These are phyloP conservation scores for Ennomos fuscantarius DNA, from an alignment of 2,888 invertebrate genomes.

Conservation along the genomic window DNA sequence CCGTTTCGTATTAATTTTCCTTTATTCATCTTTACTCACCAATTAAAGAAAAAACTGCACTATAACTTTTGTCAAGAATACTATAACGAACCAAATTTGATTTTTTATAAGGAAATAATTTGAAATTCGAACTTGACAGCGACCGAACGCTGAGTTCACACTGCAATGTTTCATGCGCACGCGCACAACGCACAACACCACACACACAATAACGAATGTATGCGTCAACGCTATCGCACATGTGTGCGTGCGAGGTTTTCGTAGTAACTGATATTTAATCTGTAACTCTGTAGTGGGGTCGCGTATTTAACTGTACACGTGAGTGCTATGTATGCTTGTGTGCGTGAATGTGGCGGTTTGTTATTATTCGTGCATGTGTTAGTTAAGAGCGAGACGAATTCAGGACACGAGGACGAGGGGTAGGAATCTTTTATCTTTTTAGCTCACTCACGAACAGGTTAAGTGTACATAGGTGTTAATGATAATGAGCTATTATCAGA, in stretches of 20 bases:
- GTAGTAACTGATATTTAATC: too few relatives aligned
- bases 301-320: slow-evolving; percentile 21
- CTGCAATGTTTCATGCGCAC: slow-evolving; percentile 32
- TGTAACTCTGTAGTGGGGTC: slow-evolving; percentile 10
- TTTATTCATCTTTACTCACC: slow-evolving; percentile 9
- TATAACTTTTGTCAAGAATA: slow-evolving; percentile 1
- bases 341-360: slow-evolving; percentile 30
- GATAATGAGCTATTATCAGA: too few relatives aligned
- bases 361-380: slow-evolving; percentile 35
- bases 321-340: slow-evolving; percentile 20
- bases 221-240: background rate
- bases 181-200: slow-evolving; percentile 6
- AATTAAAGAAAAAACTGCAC: background rate
- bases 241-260: slow-evolving; percentile 3
- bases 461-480: too few relatives aligned
- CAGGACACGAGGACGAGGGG: slow-evolving; percentile 1
- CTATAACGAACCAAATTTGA: background rate
- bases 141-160: slow-evolving; percentile 16
- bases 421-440: background rate
- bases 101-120: slow-evolving; percentile 15
- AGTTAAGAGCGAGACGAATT: slow-evolving; percentile 6
- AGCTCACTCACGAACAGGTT: too few relatives aligned
- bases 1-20: background rate
- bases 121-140: slow-evolving; percentile 15
- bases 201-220: slow-evolving; percentile 14